Conservation (phyloP, 2,888 invertebrate genomes). For the Cephus runcator region DNA sequence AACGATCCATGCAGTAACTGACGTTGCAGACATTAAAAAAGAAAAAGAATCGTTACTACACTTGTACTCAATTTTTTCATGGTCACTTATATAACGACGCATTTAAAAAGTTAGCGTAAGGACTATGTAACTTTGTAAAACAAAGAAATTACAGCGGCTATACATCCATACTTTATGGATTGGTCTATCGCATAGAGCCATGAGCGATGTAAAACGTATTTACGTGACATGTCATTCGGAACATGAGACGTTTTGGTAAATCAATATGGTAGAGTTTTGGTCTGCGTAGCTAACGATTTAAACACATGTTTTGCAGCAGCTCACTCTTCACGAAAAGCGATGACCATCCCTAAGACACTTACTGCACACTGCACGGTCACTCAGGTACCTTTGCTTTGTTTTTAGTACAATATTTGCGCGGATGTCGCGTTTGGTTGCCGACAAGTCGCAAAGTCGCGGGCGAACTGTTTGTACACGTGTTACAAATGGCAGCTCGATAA, state of each 20-base stretch:
- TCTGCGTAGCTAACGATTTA: neutral
- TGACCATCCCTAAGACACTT: neutral
- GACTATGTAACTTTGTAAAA: neutral
- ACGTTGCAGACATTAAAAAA: neutral
- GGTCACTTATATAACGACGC: neutral
- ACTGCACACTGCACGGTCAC: slow-evolving; percentile 8
- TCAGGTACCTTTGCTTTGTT: slow-evolving; percentile 20
- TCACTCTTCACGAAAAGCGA: neutral
- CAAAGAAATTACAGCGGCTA: neutral
- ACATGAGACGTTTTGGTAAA: neutral
- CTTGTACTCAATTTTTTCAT: neutral
- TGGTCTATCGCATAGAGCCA: neutral
- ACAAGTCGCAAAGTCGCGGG: slow-evolving; percentile 37
- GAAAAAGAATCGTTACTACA: neutral
- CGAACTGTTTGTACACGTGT: slow-evolving; percentile 47
- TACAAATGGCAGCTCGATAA: slow-evolving; percentile 29
- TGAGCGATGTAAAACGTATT: neutral
- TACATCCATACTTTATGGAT: neutral
- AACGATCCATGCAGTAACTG: neutral
- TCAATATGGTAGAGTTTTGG: neutral
- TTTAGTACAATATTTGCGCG: neutral
- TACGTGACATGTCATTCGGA: neutral
- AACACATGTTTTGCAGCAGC: neutral
- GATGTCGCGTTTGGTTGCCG: neutral
- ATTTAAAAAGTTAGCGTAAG: neutral